Evolutionary conservation across 2,113 vertebrate species (phyloP), one percentile per base, ranked within the genome.

Genomic region (Triplophysa rosa): DNA sequence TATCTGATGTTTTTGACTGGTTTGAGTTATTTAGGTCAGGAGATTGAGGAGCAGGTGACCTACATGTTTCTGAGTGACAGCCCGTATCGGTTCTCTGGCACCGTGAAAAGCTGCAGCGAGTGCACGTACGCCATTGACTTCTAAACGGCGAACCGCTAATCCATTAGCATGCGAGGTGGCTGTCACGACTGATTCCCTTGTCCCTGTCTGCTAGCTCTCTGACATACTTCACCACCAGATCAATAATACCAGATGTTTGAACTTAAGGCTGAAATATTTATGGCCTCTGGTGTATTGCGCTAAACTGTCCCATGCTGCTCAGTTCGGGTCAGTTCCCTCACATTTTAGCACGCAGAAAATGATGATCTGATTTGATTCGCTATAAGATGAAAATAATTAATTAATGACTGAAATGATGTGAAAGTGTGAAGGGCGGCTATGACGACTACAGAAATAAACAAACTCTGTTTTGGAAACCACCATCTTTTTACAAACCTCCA

Each of bases 41-140:
- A 40, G 40, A 78, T 77, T 82, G 74, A 78, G 58, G 66, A 61
- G 79, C 66, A 56, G 67, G 68, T 73, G 81, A 82, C 81, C 81
- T 82, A 82, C 81, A 72, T 82, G 61, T 65, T 64, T 69, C 67
- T 62, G 59, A 80, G 62, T 67, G 79, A 80, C 79, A 80, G 63
- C 79, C 49, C 17, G 45, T 49, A 74, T 65, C 70, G 59, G 70
- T 80, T 62, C 76, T 78, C 58, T 73, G 74, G 79, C 79, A 74
- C 61, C 74, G 24, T 65, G 74, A 77, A 77, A 65, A 65, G 42
- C 49, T 17, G 17, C 52, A 54, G 9, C 42, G 23, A 61, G 33
- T 33, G 10, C 23, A 47, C 17, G 2, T 17, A 37, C 37, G 33
- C 63, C 52, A 19, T 67, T 74, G 37, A 42, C 72, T 67, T 74